Evolutionary conservation across 2,888 invertebrate species (phyloP).

Genomic region (Leptinotarsa juncta): DNA sequence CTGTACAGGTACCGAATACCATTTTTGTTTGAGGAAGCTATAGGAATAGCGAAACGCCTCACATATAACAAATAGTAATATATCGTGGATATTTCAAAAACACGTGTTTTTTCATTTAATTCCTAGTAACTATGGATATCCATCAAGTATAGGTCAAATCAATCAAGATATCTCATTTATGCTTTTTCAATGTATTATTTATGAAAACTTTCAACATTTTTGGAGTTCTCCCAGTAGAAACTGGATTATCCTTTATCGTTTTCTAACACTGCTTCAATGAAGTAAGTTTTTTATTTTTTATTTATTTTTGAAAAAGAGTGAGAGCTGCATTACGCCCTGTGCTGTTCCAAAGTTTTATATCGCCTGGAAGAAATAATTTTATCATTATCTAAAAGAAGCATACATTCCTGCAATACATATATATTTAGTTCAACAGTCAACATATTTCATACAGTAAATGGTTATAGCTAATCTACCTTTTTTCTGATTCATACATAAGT

Average conservation of each 20-base stretch:
- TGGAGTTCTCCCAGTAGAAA: slow-evolving; percentile 21
- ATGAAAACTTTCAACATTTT: slow-evolving; percentile 24
- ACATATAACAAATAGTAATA: no score
- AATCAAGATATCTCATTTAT: not conserved
- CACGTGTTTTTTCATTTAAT: no score
- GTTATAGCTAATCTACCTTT: no score
- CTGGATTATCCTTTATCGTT: slow-evolving; percentile 13
- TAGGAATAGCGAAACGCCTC: no score
- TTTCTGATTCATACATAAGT: no score
- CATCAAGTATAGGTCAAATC: no score
- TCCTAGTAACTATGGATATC: no score
- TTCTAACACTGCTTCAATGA: slow-evolving; percentile 10
- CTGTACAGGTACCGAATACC: no score
- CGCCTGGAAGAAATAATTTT: not conserved
- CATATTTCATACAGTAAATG: no score
- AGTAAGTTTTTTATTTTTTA: slow-evolving; percentile 2
- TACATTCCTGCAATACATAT: not conserved
- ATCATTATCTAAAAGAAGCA: not conserved
- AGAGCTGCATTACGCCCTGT: not conserved
- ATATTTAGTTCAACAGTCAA: no score
- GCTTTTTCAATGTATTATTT: slow-evolving; percentile 25
- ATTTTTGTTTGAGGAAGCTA: no score
- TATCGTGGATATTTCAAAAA: no score
- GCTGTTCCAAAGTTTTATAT: slow-evolving; percentile 12
- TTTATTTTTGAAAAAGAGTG: not conserved